A percentile compares a stretch with the other conserved stretches of the same genome.
Conservation (phyloP, 92 coral and sea anemone species). For the Montipora capitata region DNA sequence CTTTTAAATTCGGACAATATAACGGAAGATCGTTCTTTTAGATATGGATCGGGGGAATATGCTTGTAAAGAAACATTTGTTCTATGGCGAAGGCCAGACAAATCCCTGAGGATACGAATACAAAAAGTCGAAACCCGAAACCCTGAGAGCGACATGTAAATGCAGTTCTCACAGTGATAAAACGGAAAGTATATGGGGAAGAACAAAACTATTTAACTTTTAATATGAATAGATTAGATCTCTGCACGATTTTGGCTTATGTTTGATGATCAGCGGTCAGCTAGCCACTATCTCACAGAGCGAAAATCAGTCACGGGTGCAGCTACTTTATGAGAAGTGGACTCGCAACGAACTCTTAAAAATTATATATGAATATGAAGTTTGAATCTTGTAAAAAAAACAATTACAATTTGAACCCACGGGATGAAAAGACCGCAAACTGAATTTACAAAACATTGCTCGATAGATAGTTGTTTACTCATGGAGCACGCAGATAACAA, state of each 20-base stretch:
- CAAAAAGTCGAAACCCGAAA: slow-evolving; percentile 9
- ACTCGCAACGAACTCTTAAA: background rate
- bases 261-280: background rate
- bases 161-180: slow-evolving; percentile 8
- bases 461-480: background rate
- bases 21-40: background rate
- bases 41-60: slow-evolving; percentile 1
- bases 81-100: background rate
- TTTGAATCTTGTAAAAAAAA: background rate
- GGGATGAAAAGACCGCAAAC: background rate
- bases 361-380: background rate
- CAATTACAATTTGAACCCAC: background rate
- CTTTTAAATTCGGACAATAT: background rate
- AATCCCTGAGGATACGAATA: slow-evolving; percentile 1
- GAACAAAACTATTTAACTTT: slow-evolving; percentile 14
- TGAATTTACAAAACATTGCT: slow-evolving; percentile 1
- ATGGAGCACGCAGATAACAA: slow-evolving; percentile 14
- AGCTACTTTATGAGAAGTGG: no score
- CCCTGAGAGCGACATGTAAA: slow-evolving; percentile 22
- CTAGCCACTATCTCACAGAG: background rate
- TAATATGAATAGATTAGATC: background rate
- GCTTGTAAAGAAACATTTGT: slow-evolving; percentile 3
- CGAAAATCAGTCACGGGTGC: background rate
- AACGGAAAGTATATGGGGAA: background rate
- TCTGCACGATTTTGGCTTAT: background rate